Evolutionary conservation across 1,140 invertebrate species (phyloP), one percentile per base, ranked within the genome.

Genomic region (Tyrophagus putrescentiae): DNA sequence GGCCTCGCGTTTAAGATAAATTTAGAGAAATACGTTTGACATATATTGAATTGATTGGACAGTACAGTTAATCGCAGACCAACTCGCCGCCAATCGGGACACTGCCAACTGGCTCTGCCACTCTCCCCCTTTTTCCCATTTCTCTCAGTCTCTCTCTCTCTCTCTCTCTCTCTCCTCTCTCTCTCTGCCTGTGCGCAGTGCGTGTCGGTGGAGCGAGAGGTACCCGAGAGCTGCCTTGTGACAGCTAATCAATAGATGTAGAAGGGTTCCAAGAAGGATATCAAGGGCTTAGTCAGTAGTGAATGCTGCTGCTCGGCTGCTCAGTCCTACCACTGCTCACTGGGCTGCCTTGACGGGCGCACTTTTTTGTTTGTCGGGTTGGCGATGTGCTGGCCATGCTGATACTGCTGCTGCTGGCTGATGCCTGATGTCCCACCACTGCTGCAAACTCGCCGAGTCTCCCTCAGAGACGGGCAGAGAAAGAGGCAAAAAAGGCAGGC

Each of bases 21-120:
- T 48, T 48, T 18, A 29, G 45, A 6, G 45, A 48, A 48, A 48
- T 48, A 48, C 45, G 31, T 48, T 48, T 48, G 45, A 48, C 45
- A 48, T 21, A 48, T 48, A 48, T 48, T 48, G 45, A 48, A 48
- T 48, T 48, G 45, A 48, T 48, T 48, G 45, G 45, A 48, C 45
- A 48, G 45, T 48, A 29, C 45, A 48, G 45, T 48, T 48, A 48
- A 48, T 48, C 45, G 45, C 45, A 7, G 45, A 48, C 7, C 45
- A 48, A 48, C 7, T 18, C 31, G 31, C 21, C 23, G 23, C 45
- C 21, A 29, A 48, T 48, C 45, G 45, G 45, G n/a, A n/a, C n/a
- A n/a, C n/a, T n/a, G n/a, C n/a, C n/a, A n/a, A n/a, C n/a, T n/a
- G n/a, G n/a, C n/a, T n/a, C n/a, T n/a, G n/a, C n/a, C n/a, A n/a